Evolutionary conservation across 2,888 invertebrate species (phyloP).

Genomic region (Anthophora plumipes): DNA sequence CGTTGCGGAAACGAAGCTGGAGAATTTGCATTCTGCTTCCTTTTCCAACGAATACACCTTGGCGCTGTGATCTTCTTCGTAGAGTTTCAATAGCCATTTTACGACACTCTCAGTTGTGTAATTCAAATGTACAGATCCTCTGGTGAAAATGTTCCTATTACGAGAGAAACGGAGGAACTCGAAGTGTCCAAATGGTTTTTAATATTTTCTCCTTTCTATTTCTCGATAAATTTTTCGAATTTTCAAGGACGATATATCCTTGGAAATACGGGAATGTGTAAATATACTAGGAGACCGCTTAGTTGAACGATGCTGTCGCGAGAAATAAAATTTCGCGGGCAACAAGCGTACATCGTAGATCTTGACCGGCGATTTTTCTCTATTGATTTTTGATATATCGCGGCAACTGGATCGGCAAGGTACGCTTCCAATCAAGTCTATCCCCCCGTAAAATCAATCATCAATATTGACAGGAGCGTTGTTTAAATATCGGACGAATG

Average conservation of each 20-base stretch:
- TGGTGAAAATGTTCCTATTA: background rate
- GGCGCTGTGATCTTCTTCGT: background rate
- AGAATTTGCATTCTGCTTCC: background rate
- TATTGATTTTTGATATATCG: constrained; percentile 24
- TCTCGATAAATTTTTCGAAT: too few species aligned
- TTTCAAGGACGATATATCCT: background rate
- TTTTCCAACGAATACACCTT: background rate
- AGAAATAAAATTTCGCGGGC: background rate
- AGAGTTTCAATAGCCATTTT: too few species aligned
- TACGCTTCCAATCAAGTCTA: constrained; percentile 8
- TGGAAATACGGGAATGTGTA: background rate
- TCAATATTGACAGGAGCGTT: constrained; percentile 30
- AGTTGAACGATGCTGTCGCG: background rate
- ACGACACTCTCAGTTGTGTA: too few species aligned
- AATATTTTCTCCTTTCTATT: too few species aligned
- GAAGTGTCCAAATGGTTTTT: background rate
- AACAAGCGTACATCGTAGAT: constrained; percentile 3
- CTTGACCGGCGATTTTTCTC: constrained; percentile 11
- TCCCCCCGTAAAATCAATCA: constrained; percentile 40
- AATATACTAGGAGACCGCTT: background rate
- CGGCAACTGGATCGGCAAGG: constrained; percentile 7
- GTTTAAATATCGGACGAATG: constrained; percentile 32
- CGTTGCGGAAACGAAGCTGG: background rate
- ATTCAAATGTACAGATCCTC: background rate
- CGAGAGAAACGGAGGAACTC: background rate